Conservation (phyloP, 2,113 vertebrate genomes). For the Desmodus rotundus region DNA sequence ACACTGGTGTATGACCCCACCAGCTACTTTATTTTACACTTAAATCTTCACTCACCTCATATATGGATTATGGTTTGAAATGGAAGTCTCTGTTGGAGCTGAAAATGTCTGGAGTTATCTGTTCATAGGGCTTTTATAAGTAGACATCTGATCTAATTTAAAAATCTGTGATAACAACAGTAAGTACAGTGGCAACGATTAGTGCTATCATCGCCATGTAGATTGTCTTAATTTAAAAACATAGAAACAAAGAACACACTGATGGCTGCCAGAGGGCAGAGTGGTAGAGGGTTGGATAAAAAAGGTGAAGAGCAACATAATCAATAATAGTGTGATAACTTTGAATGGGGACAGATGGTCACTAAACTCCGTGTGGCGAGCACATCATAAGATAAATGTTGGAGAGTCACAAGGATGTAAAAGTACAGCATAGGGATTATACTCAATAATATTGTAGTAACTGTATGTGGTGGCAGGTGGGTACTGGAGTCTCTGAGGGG, state of each 20-base stretch:
- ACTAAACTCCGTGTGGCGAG: no score
- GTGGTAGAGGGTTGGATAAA: background rate
- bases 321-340: background rate
- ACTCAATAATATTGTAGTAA: no score
- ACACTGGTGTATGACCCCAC: background rate
- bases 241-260: background rate
- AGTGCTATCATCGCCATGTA: background rate
- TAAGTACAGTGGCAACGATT: background rate
- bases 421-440: no score
- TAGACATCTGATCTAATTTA: background rate
- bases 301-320: background rate
- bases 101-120: background rate
- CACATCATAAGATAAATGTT: background rate
- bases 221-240: background rate
- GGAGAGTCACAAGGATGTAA: background rate
- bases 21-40: background rate
- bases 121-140: background rate
- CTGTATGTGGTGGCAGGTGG: no score
- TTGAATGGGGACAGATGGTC: background rate
- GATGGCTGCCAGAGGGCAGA: background rate
- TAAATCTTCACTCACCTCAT: background rate
- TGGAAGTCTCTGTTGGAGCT: background rate
- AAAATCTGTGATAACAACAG: background rate
- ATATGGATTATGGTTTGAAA: background rate
- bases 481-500: no score